Evolutionary conservation across 1,140 invertebrate genomes (phyloP), one percentile per base, ranked within the genome.

Genomic region (Halictus rubicundus): DNA sequence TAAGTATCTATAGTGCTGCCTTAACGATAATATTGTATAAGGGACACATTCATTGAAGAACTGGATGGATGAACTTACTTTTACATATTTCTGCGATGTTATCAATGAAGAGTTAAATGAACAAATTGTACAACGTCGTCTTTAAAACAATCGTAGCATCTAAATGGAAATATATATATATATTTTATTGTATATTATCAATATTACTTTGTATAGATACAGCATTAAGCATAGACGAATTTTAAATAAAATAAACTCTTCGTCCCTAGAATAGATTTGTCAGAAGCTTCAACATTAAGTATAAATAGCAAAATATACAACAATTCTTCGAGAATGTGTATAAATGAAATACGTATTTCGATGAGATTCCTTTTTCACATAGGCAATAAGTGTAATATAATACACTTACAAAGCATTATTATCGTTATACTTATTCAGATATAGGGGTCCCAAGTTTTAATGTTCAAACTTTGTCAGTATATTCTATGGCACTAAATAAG

Each of bases 301-400:
- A 5, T 46, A 75, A 79, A 79, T 79, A 84, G 54, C 27, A 71
- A 73, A 74, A 74, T 57, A 79, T 78, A 54, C 79, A 84, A 82
- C 59, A 81, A 49, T 59, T 78, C 27, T 70, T 23, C 23, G 66
- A 42, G 23, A 79, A 79, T 75, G 32, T 80, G 46, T 37, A 6
- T 5, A 63, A 74, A 1, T 68, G 42, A 66, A 72, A 65, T 64
- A 63, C 75, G 23, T 78, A 61, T 84, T 65, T 61, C 68, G 27
- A 46, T 65, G 39, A 61, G 60, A 9, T 65, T 57, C 64, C 9
- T 69, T 79, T 68, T 46, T 52, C 57, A 75, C 57, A 61, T 68
- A 76, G 52, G 39, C 52, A 46, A 68, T 68, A 66, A 61, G 37
- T 69, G 39, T n/a, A 78, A 65, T 70, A 37, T 72, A 42, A 59